Conservation (phyloP, 1,140 invertebrate genomes). For the Aphis craccivora region DNA sequence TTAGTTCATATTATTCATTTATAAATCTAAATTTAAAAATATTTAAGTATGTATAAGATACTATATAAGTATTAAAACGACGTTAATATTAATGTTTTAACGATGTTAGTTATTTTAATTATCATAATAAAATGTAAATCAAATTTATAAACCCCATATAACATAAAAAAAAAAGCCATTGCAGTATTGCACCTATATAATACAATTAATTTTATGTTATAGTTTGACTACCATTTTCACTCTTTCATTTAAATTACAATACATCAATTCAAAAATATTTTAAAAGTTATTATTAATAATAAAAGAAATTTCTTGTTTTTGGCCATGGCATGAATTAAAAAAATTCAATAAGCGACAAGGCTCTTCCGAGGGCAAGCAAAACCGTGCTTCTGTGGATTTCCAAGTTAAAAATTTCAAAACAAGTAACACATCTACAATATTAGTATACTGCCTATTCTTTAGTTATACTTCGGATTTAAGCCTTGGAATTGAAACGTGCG, state of each 20-base stretch:
- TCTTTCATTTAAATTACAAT: background rate
- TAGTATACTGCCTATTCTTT: background rate
- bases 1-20: too few species aligned
- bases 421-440: background rate
- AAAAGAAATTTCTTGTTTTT: background rate
- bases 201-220: background rate
- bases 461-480: background rate
- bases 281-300: background rate
- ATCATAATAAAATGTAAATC: too few species aligned
- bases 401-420: background rate
- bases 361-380: background rate
- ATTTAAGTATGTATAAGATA: too few species aligned
- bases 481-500: conserved; percentile 21
- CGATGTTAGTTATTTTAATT: too few species aligned
- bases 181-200: background rate
- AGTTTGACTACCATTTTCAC: background rate
- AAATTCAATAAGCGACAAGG: background rate
- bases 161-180: background rate
- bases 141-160: too few species aligned
- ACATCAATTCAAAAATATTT: background rate
- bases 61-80: too few species aligned
- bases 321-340: background rate
- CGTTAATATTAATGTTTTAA: too few species aligned
- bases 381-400: background rate
- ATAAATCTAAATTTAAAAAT: too few species aligned